Evolutionary conservation across 2,113 vertebrate species (phyloP), one percentile per base, ranked within the genome.

Genomic region (Nicator chloris): DNA sequence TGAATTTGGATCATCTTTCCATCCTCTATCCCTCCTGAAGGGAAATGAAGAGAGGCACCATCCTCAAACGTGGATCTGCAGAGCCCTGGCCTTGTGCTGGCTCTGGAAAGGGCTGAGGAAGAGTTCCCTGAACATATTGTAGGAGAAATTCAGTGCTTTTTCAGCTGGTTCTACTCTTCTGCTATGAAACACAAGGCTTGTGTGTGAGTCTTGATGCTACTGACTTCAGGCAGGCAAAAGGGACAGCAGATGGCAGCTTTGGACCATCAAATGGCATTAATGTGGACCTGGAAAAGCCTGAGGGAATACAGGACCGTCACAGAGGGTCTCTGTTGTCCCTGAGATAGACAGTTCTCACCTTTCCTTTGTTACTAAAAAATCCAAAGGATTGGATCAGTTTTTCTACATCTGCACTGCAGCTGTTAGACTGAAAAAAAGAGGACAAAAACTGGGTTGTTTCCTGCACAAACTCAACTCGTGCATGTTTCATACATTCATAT

Each of bases 211-310:
- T 53, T 47, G 39, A 7, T 14, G 7, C 66, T 78, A 7, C 18
- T 78, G 30, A 49, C 60, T 92, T 91, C 47, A 90, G 49, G n/a
- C 39, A 75, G 75, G 53, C 44, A 56, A 44, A 73, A 64, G 33
- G 49, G 78, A 76, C 82, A 95, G 87, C 82, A 95, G 92, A 54
- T 93, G 96, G 90, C 90, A 91, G 84, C 84, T 96, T 82, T 76
- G 59, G 53, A 47, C 70, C 61, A 53, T 89, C 26, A 87, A 26
- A 45, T 39, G 22, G 64, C 49, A 44, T 63, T 83, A 47, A 47
- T 66, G 13, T 28, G 59, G 77, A 5, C 20, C 56, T 50, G 39
- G 13, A 12, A 63, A 45, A 39, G 59, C 42, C 22, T 45, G 27
- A 76, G 77, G n/a, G 10, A 81, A 20, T 18, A 7, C 13, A 42